phyloP scores from a whole-genome alignment of 2,113 vertebrate genomes.

The Sturnira hondurensis region DNA sequence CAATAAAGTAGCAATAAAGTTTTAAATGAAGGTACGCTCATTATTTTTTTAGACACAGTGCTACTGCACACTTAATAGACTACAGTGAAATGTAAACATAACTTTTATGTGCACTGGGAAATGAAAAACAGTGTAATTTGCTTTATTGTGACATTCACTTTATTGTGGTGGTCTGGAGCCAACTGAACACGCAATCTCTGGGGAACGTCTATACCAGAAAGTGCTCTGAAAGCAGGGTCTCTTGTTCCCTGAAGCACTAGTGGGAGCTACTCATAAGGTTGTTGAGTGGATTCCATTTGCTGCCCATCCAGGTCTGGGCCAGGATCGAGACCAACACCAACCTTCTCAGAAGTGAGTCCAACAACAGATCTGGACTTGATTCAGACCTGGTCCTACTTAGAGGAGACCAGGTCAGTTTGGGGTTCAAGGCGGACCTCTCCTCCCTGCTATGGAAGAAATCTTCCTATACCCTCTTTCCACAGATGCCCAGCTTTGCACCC shows the following conservation, averaged over 20 bases:
- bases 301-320: not conserved
- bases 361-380: not conserved
- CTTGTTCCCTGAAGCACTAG: not conserved
- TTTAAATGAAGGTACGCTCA: not conserved
- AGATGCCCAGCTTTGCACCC: not conserved
- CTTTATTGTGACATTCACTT: not conserved
- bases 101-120: not conserved
- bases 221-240: not conserved
- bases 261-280: not conserved
- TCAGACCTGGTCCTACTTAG: not conserved
- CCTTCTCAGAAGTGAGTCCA: not conserved
- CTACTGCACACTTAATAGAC: not conserved
- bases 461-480: not conserved
- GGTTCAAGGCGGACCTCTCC: not conserved
- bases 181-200: not conserved
- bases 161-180: not conserved
- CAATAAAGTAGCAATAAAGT: not conserved
- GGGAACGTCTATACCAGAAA: not conserved
- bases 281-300: fast-evolving
- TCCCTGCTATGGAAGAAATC: not conserved
- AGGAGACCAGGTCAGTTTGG: not conserved
- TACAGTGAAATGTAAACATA: not conserved
- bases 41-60: not conserved
- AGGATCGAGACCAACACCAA: not conserved
- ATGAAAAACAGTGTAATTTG: not conserved